Conservation (phyloP, 2,113 vertebrate species). For the Ctenodactylus gundi region DNA sequence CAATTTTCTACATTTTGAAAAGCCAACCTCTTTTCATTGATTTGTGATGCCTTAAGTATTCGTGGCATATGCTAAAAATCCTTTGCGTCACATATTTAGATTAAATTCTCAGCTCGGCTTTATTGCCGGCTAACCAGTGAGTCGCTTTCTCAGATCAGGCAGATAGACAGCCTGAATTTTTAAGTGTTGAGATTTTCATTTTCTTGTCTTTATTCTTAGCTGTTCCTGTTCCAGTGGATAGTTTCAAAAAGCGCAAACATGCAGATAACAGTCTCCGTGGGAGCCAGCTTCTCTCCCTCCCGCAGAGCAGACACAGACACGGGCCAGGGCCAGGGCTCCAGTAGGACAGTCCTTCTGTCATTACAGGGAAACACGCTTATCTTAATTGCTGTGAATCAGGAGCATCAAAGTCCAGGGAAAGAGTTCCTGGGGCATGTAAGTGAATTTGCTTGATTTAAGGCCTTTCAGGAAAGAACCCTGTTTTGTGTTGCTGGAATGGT, state of each 20-base stretch:
- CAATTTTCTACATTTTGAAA: neutral
- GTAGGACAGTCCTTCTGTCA: no score
- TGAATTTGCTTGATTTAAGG: constrained; percentile 23
- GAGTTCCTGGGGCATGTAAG: constrained; percentile 12
- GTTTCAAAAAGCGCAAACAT: neutral
- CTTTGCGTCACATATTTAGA: neutral
- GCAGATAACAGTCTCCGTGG: neutral
- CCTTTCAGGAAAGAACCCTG: neutral
- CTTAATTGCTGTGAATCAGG: constrained; percentile 20
- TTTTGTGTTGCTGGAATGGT: constrained; percentile 10
- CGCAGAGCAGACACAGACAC: no score
- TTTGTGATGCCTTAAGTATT: neutral
- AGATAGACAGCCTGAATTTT: neutral
- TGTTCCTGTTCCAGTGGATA: neutral
- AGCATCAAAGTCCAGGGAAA: constrained; percentile 7
- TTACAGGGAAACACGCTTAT: neutral
- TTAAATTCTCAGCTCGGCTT: neutral
- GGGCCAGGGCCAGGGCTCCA: no score
- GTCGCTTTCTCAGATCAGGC: neutral
- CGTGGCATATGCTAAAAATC: neutral
- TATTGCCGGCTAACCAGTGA: neutral
- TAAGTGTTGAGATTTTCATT: neutral
- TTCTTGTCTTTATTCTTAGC: neutral
- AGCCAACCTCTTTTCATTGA: neutral
- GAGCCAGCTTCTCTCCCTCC: neutral